Conservation (phyloP, 2,113 vertebrate species). For the Elanus axillaris region DNA sequence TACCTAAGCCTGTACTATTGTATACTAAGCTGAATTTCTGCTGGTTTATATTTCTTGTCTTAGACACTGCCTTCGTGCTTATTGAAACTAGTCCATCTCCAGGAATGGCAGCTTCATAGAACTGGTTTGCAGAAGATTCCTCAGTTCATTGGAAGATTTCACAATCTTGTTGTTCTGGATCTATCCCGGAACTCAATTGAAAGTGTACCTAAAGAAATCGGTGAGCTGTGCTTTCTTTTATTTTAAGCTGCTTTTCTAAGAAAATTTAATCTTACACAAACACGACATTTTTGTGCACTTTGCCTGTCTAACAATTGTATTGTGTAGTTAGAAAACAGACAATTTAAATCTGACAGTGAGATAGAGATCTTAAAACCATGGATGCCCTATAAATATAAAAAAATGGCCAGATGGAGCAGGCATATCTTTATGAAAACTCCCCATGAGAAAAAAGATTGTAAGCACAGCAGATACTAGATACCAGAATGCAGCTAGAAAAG, state of each 20-base stretch:
- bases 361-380: not conserved
- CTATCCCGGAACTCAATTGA: slow-evolving; percentile 87
- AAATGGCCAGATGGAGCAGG: not conserved
- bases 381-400: not conserved
- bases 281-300: not conserved
- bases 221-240: slow-evolving; percentile 69
- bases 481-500: not conserved
- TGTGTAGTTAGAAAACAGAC: not conserved
- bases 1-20: not conserved
- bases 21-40: not conserved
- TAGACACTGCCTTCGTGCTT: slow-evolving; percentile 87
- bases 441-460: not conserved
- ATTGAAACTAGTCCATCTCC: slow-evolving; percentile 83
- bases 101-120: slow-evolving; percentile 94
- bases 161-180: slow-evolving; percentile 87
- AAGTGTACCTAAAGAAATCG: slow-evolving; percentile 87
- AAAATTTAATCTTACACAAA: not conserved
- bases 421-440: not conserved
- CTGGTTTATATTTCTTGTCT: not conserved
- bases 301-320: not conserved
- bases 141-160: slow-evolving; percentile 85
- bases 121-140: slow-evolving; percentile 86
- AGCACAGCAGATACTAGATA: not conserved
- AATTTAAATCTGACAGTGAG: not conserved
- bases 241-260: not conserved